These are phyloP conservation scores for Troides aeacus DNA, from an alignment of 2,888 invertebrate genomes.

Conservation along the genomic window DNA sequence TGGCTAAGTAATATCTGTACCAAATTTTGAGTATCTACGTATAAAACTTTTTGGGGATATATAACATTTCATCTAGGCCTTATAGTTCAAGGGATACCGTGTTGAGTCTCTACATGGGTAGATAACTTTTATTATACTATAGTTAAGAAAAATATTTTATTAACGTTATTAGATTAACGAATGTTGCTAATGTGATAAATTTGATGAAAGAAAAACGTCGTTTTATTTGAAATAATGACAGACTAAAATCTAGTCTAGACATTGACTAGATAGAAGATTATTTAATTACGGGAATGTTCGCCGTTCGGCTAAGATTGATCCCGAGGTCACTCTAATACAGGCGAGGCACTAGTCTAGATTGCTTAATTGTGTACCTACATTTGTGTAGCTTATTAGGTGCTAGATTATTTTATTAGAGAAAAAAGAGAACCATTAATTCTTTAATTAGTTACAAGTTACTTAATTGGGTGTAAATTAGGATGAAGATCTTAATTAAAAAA, in stretches of 20 bases:
- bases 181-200: not conserved
- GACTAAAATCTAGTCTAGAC: not conserved
- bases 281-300: not conserved
- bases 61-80: too few relatives aligned
- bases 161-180: not conserved
- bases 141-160: too few relatives aligned
- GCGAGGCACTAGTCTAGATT: not conserved
- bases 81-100: too few relatives aligned
- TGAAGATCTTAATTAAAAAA: too few relatives aligned
- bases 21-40: too few relatives aligned
- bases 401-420: not conserved
- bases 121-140: too few relatives aligned
- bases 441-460: too few relatives aligned
- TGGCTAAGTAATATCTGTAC: too few relatives aligned
- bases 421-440: too few relatives aligned
- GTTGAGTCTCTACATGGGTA: too few relatives aligned
- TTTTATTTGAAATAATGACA: not conserved
- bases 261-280: not conserved
- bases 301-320: conserved; percentile 3
- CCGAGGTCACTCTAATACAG: conserved; percentile 13
- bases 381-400: not conserved
- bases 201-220: not conserved
- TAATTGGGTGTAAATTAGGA: too few relatives aligned
- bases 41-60: too few relatives aligned
- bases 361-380: not conserved